Conservation (phyloP, 2,888 invertebrate species). For the Thereva nobilitata region DNA sequence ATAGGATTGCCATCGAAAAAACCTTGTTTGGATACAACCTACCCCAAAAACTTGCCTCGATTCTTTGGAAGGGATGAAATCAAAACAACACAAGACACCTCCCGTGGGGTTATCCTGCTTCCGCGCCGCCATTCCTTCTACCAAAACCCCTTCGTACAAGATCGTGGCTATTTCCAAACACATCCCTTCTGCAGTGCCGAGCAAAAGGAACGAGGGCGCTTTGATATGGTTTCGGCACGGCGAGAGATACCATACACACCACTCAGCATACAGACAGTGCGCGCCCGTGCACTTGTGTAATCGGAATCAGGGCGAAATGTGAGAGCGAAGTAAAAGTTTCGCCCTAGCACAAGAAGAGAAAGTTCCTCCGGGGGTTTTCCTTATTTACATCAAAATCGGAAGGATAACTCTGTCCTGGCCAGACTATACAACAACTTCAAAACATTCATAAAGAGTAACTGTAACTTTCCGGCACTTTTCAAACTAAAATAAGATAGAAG, state of each 20-base stretch:
- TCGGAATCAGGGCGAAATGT: background rate
- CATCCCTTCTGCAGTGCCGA: too few species aligned
- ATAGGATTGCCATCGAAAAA: too few species aligned
- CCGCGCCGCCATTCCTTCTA: background rate
- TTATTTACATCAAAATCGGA: constrained; percentile 29
- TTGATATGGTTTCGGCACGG: too few species aligned
- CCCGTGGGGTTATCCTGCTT: background rate
- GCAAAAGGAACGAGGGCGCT: too few species aligned
- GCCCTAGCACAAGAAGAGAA: constrained; percentile 10
- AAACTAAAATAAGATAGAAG: background rate
- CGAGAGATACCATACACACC: too few species aligned
- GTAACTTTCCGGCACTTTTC: too few species aligned
- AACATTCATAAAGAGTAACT: constrained; percentile 7
- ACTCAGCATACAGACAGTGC: too few species aligned
- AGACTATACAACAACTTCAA: constrained; percentile 16
- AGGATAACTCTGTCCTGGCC: constrained; percentile 7
- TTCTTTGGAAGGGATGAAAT: constrained; percentile 9
- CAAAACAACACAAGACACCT: constrained; percentile 16
- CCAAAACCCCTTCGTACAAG: background rate
- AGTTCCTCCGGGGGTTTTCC: constrained; percentile 3
- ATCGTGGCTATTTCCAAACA: background rate
- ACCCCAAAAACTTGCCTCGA: constrained; percentile 15
- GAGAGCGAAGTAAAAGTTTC: constrained; percentile 13
- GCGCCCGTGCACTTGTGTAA: too few species aligned
- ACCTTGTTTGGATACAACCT: constrained; percentile 6